These are phyloP conservation scores for Apamea epomidion DNA, from an alignment of 2,888 invertebrate species.

Conservation along the genomic window DNA sequence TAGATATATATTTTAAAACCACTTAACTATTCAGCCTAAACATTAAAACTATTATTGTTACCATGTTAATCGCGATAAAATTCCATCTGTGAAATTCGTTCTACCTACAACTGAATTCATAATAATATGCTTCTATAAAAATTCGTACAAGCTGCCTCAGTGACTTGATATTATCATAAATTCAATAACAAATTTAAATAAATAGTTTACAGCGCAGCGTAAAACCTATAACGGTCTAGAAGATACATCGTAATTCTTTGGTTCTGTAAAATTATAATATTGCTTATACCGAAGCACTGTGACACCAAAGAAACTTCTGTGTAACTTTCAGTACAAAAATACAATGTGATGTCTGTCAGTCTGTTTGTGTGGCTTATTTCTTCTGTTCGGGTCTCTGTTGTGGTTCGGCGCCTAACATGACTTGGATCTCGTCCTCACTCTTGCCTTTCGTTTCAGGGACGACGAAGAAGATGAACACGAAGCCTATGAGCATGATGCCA, in stretches of 20 bases:
- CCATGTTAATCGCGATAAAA: slow-evolving; percentile 56
- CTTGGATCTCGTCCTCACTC: slow-evolving; percentile 92
- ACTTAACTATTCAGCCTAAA: slow-evolving; percentile 60
- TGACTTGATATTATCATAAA: slow-evolving; percentile 49
- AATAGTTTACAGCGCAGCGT: slow-evolving; percentile 60
- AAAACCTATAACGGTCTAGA: slow-evolving; percentile 54
- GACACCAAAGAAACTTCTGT: slow-evolving; percentile 67
- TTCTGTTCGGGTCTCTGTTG: slow-evolving; percentile 75
- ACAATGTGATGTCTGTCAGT: slow-evolving; percentile 76
- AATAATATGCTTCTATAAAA: slow-evolving; percentile 56
- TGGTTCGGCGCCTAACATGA: slow-evolving; percentile 84
- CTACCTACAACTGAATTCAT: slow-evolving; percentile 44
- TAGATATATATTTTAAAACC: slow-evolving; percentile 49
- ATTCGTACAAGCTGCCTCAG: slow-evolving; percentile 63
- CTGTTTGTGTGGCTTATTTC: slow-evolving; percentile 77
- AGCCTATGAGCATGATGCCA: slow-evolving; percentile 91
- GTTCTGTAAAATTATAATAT: slow-evolving; percentile 74
- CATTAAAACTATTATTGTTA: slow-evolving; percentile 63
- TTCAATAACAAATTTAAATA: slow-evolving; percentile 62
- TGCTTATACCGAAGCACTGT: slow-evolving; percentile 71
- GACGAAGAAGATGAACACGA: slow-evolving; percentile 92
- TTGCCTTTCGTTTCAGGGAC: slow-evolving; percentile 93
- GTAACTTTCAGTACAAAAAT: slow-evolving; percentile 72
- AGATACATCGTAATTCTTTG: slow-evolving; percentile 77
- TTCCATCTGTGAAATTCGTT: slow-evolving; percentile 44